Evolutionary conservation across 2,888 invertebrate genomes (phyloP), one percentile per base, ranked within the genome.

Genomic region (Macaria liturata): DNA sequence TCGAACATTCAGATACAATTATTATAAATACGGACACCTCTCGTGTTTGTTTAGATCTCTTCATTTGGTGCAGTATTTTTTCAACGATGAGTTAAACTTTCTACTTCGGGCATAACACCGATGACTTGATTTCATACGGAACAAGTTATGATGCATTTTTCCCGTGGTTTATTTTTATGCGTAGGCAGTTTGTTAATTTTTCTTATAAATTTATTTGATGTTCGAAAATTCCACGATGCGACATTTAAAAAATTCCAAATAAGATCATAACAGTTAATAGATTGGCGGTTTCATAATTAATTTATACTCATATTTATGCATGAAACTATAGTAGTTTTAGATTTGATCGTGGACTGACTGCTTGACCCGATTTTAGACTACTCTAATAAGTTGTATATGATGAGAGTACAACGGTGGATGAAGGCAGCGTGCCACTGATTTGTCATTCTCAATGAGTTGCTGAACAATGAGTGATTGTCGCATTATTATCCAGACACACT

Each of bases 31-130:
- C 88, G 86, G 49, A 56, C 81, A 83, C 76, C 77, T 78, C 80
- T 82, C 82, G 65, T 90, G 80, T 90, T 91, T 89, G 86, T 86
- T 88, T 84, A 88, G 81, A 86, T 85, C 88, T 86, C 88, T 90
- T 90, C 88, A 89, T 90, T 89, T 86, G 84, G 79, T 81, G 75
- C 81, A 80, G 80, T 76, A 75, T 78, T 85, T 85, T 83, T 81
- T 56, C 49, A 49, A 74, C 68, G 68, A 72, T 76, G 78, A 79
- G 64, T 77, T 66, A 63, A 60, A 70, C 62, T 66, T 75, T 77
- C 65, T 5, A 44, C 39, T 20, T 37, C 9, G 30, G 31, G 32
- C 46, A n/a, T 48, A 42, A n/a, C 42, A n/a, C 2, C 20, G 20
- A 20, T 32, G 32, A 42, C 9, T 9, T 9, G 42, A 32, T 43